phyloP scores from a whole-genome alignment of 2,113 vertebrate species.

The Gopherus flavomarginatus region DNA sequence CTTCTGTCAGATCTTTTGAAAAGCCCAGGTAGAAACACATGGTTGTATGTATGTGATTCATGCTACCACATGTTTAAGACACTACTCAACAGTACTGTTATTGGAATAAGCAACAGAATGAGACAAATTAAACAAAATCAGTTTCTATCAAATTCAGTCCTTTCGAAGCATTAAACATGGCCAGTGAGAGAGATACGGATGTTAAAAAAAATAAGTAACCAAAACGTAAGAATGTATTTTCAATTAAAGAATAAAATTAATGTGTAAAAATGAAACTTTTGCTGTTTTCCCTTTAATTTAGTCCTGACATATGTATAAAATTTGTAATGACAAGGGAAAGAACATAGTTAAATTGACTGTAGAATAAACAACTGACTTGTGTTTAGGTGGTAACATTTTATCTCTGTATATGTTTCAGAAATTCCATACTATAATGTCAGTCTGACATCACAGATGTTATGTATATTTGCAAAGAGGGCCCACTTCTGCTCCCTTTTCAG shows the following conservation, averaged over 20 bases:
- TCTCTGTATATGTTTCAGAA: not conserved
- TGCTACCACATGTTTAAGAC: not conserved
- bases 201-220: not conserved
- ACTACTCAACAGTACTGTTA: not conserved
- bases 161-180: not conserved
- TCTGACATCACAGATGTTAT: not conserved
- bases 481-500: not conserved
- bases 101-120: not conserved
- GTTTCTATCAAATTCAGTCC: not conserved
- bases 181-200: not conserved
- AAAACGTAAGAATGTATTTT: not conserved
- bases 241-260: not conserved
- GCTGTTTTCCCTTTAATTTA: not conserved
- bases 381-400: not conserved
- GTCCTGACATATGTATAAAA: not conserved
- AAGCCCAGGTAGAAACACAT: not conserved
- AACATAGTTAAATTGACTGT: not conserved
- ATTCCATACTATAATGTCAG: not conserved
- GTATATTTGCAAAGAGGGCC: not conserved
- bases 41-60: not conserved
- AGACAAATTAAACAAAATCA: not conserved
- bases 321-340: not conserved
- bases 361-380: not conserved
- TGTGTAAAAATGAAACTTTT: not conserved
- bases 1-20: not conserved